Evolutionary conservation across 1,140 invertebrate genomes (phyloP), one percentile per base, ranked within the genome.

Genomic region (Aporrectodea caliginosa): DNA sequence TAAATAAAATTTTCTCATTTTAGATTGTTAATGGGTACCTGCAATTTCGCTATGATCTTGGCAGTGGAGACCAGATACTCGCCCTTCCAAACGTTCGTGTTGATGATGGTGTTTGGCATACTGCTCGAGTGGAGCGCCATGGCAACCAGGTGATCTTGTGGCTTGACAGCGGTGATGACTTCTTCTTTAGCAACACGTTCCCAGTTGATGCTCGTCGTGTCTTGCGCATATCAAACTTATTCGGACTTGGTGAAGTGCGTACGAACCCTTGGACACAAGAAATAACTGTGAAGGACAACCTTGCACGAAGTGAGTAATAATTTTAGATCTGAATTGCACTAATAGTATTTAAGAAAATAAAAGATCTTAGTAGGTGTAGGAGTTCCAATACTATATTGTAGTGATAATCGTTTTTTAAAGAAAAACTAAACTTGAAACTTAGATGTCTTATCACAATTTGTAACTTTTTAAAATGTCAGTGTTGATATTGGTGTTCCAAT

Each of bases 51-150:
- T 98, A 94, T 86, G 98, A 98, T 88, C 87, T 98, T 16, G 98
- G 98, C 85, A 33, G 29, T n/a, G 96, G 88, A 94, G 98, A 87
- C 91, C 92, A 83, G 93, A 72, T 95, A 86, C 92, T 98, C 78
- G 95, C 95, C 93, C 89, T 99, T 6, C 94, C 93, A 77, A 92
- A 94, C 34, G 93, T 97, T n/a, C 91, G 92, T 1, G 95, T 98
- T 0, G 94, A 96, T 85, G 96, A 99, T 89, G 97, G 97, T 12
- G 95, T 97, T 84, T 98, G 97, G 97, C 97, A 99, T 86, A 94
- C 94, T 14, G 95, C 96, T 0, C 91, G 93, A 30, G 78, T 88
- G 70, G 80, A 83, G n/a, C 91, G 97, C 78, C 96, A 95, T 83
- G 96, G 97, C 35, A 96, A 94, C 43, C 94, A 95, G 2, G 95